A percentile compares a stretch with the other conserved stretches of the same genome.
Conservation (phyloP, 2,797 vertebrate species). For the Xenops minutus region DNA sequence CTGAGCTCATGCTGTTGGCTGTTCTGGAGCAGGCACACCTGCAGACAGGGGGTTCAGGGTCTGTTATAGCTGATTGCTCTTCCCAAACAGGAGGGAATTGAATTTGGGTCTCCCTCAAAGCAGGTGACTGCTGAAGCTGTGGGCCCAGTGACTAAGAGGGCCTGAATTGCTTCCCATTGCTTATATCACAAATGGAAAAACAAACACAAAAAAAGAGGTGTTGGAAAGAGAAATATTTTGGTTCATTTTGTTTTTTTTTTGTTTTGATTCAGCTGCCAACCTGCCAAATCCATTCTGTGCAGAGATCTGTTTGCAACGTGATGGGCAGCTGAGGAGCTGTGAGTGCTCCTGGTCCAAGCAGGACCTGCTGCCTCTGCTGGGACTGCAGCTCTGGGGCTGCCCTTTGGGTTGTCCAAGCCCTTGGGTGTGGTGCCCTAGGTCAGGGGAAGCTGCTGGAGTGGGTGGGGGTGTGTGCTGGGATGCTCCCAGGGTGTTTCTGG, state of each 20-base stretch:
- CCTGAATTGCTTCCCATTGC: conserved; percentile 10
- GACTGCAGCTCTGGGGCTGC: background rate
- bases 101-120: background rate
- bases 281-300: background rate
- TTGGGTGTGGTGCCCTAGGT: no score
- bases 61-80: rapidly evolving
- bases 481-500: background rate
- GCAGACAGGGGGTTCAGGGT: background rate
- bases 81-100: background rate
- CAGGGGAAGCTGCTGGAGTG: background rate
- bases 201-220: background rate
- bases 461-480: no score
- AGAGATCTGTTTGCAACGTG: background rate
- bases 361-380: background rate
- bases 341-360: background rate
- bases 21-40: background rate
- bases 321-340: conserved; percentile 22
- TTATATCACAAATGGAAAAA: background rate
- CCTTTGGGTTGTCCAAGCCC: background rate
- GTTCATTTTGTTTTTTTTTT: background rate
- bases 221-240: conserved; percentile 60
- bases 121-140: background rate
- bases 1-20: rapidly evolving
- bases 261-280: conserved; percentile 7
- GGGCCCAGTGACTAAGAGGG: background rate